phyloP scores from a whole-genome alignment of 2,113 vertebrate genomes.

The Nerophis lumbriciformis region DNA sequence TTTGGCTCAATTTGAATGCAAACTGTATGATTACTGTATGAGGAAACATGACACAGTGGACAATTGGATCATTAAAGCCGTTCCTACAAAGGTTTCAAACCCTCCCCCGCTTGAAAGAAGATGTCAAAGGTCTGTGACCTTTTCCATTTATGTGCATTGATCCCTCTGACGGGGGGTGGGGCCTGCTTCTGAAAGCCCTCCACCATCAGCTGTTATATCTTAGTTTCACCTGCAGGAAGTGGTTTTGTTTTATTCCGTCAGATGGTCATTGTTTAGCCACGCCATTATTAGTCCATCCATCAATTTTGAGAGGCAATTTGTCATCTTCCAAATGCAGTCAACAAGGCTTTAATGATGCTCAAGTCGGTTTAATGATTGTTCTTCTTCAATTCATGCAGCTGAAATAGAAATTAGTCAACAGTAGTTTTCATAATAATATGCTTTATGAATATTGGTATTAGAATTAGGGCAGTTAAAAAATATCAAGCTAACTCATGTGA shows the following conservation, averaged over 20 bases:
- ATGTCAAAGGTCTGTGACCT: conserved; percentile 77
- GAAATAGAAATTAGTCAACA: background rate
- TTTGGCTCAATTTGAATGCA: background rate
- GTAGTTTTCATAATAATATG: background rate
- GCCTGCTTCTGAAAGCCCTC: conserved; percentile 43
- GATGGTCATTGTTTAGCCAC: background rate
- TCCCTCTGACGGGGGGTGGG: conserved; percentile 57
- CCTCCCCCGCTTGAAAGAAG: conserved; percentile 65
- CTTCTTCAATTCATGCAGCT: background rate
- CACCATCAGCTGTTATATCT: conserved; percentile 67
- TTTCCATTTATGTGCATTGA: conserved; percentile 75
- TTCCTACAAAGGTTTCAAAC: conserved; percentile 63
- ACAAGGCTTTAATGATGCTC: background rate
- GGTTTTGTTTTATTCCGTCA: conserved; percentile 1
- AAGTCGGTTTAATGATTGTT: background rate
- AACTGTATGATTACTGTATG: conserved; percentile 53
- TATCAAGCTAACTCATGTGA: no score
- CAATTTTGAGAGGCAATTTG: conserved; percentile 1
- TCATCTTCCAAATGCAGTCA: background rate
- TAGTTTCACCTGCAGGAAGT: conserved; percentile 62
- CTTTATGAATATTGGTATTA: no score
- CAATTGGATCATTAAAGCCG: conserved; percentile 71
- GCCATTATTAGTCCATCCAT: conserved; percentile 2
- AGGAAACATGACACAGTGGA: conserved; percentile 51
- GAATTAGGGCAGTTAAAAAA: no score